Base-by-base conservation (phyloP, 64 coral and sea anemone species). In the Pocillopora verrucosa region DNA sequence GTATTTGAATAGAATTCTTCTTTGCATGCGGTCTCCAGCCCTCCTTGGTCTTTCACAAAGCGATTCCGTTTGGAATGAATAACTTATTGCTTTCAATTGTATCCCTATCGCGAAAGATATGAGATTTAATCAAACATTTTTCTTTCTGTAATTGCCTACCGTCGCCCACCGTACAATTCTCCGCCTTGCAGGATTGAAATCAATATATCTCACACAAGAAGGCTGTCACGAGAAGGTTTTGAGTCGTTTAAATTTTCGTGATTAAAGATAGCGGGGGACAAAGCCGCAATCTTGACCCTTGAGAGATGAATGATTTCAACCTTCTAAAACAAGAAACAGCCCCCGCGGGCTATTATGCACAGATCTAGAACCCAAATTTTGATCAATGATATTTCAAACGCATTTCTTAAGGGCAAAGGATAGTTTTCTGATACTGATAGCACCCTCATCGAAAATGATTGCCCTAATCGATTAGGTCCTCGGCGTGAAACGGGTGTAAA, bases 1-100 rank as follows among this genome's bases (percentile, higher is more conserved):
- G 70, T 72, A 65, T 85, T 85, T 85, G 63, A 45, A 72, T 83
- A 72, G 64, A 85, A 72, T 85, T 85, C 63, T 72, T 57, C 13
- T 22, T 56, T 56, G 25, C 9, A 83, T 67, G 14, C 20, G 17
- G 34, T 61, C 35, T 11, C 61, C 34, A 56, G 15, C 64, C 65
- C 41, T 16, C 38, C 11, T 70, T 10, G 51, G n/a, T 24, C 58
- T 26, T 82, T 68, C 4, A 56, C 75, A 77, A 77, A 57, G 38
- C 16, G 45, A 57, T 77, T 77, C 38, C 75, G 37, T 38, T 77
- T 56, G 56, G 61, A 70, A 10, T 24, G 67, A 20, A 7, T 84
- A 63, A 51, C 19, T 38, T 20, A 51, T 84, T 4, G 22, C 13
- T 59, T 5, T 61, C 26, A 56, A 85, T 85, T 73, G 82, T 85